phyloP scores from a whole-genome alignment of 1,140 invertebrate species.

The Eumeta japonica region DNA sequence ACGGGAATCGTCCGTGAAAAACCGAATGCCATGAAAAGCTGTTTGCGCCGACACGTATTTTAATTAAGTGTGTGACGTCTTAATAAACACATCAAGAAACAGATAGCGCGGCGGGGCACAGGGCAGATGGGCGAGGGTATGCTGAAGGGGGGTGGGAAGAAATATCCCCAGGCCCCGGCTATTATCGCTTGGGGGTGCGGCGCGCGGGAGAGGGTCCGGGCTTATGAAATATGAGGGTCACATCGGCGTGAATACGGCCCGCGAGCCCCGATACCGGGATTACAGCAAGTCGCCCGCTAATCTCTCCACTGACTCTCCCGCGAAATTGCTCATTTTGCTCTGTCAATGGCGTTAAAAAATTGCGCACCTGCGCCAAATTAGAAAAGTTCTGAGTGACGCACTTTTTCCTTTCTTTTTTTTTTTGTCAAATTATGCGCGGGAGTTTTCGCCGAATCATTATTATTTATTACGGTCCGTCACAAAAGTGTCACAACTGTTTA shows the following conservation, averaged over 20 bases:
- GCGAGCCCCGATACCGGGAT: slow-evolving; percentile 20
- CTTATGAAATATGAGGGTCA: slow-evolving; percentile 32
- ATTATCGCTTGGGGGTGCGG: too few relatives aligned
- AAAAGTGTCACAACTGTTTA: too few relatives aligned
- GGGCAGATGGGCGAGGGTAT: too few relatives aligned
- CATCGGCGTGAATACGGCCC: slow-evolving; percentile 6
- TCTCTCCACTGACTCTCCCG: slow-evolving; percentile 23
- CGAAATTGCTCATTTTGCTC: slow-evolving; percentile 26
- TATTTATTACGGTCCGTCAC: too few relatives aligned
- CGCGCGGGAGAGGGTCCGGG: too few relatives aligned
- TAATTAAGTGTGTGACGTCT: too few relatives aligned
- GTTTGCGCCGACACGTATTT: too few relatives aligned
- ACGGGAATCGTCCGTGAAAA: too few relatives aligned
- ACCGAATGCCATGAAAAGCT: too few relatives aligned
- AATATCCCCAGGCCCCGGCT: slow-evolving; percentile 3
- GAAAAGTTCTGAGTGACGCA: slow-evolving; percentile 25
- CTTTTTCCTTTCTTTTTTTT: neutral
- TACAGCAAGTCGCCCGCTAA: slow-evolving; percentile 21
- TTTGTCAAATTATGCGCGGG: neutral
- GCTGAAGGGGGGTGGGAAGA: too few relatives aligned
- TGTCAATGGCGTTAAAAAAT: slow-evolving; percentile 25
- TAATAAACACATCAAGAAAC: slow-evolving; percentile 27
- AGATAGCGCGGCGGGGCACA: slow-evolving; percentile 11
- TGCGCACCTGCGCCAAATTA: slow-evolving; percentile 26
- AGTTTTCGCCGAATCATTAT: neutral